A percentile compares a stretch with the other conserved stretches of the same genome.
Conservation (phyloP, 2,797 vertebrate species). For the Xenentodon cancila region DNA sequence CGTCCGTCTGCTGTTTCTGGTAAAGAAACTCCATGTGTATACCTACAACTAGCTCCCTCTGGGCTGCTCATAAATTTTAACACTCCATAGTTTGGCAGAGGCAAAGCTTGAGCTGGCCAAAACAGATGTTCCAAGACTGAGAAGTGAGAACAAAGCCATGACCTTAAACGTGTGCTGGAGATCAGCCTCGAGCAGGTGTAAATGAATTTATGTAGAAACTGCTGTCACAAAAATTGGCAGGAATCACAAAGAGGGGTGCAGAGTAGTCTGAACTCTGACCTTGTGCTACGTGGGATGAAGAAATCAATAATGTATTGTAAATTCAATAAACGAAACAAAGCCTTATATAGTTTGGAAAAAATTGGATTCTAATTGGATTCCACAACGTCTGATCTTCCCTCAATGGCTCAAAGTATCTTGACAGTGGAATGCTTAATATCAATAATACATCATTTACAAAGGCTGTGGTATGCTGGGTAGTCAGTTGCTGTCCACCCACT, state of each 20-base stretch:
- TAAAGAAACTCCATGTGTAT: constrained; percentile 54
- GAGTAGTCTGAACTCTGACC: background rate
- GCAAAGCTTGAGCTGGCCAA: constrained; percentile 45
- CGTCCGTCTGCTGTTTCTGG: constrained; percentile 42
- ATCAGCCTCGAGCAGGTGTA: constrained; percentile 53
- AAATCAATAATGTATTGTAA: background rate
- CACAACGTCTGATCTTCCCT: too few species aligned
- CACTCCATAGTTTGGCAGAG: constrained; percentile 49
- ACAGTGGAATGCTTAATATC: too few species aligned
- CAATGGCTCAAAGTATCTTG: too few species aligned
- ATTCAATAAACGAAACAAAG: background rate
- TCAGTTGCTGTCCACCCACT: too few species aligned
- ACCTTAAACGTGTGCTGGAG: constrained; percentile 25
- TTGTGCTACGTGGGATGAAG: background rate
- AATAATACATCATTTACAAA: too few species aligned
- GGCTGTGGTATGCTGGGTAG: too few species aligned
- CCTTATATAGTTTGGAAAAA: too few species aligned
- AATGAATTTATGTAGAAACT: constrained; percentile 40
- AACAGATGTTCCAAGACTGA: constrained; percentile 65
- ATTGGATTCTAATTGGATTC: too few species aligned
- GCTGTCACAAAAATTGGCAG: constrained; percentile 10
- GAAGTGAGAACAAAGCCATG: constrained; percentile 47
- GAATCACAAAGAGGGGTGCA: background rate
- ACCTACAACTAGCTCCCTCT: constrained; percentile 47
- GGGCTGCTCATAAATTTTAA: constrained; percentile 51